Base-by-base conservation (phyloP, 2,797 vertebrate species). In the Austrolebias charrua region DNA sequence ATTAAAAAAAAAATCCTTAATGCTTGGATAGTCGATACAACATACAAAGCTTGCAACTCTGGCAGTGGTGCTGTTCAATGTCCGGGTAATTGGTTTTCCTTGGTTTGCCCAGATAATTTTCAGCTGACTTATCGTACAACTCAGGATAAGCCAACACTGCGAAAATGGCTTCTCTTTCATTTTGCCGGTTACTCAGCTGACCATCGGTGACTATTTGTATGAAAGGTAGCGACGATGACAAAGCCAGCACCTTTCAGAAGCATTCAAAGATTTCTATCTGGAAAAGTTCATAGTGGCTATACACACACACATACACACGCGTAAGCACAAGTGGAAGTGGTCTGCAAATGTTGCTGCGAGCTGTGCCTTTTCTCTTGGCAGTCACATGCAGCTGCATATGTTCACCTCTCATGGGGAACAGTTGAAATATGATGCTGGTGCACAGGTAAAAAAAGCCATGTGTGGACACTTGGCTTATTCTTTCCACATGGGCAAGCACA, bases 101-200 rank as follows among this genome's bases (percentile, higher is more conserved):
- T 24, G 18, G 38, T 61, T 52, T 31, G 35, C 4, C 29, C 12
- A 8, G 28, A 62, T 53, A 52, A 19, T 51, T 51, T 51, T 40
- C 42, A 15, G 50, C 49, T 62, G 40, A 62, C 38, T 31, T 29
- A 48, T 59, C 15, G 16, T 60, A 31, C 18, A 31, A 51, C 29
- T 62, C 40, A 52, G 6, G 7, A 62, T 33, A 12, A 8, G 24
- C 55, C 38, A 40, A 40, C 53, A 55, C 13, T 33, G 43, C 24
- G 31, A 45, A 24, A 45, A 45, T n/a, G 31, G n/a, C 13, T 15
- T 16, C 16, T 16, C n/a, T 20, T 52, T 16, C 13, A 53, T 43
- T 53, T 53, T 53, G 15, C 29, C 42, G 33, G 42, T 35, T 46
- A 5, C 29, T 5, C 35, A 13, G 15, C 10, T 18, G 15, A 42